Evolutionary conservation across 2,888 invertebrate genomes (phyloP).

Genomic region (Tetheella fluctuosa): DNA sequence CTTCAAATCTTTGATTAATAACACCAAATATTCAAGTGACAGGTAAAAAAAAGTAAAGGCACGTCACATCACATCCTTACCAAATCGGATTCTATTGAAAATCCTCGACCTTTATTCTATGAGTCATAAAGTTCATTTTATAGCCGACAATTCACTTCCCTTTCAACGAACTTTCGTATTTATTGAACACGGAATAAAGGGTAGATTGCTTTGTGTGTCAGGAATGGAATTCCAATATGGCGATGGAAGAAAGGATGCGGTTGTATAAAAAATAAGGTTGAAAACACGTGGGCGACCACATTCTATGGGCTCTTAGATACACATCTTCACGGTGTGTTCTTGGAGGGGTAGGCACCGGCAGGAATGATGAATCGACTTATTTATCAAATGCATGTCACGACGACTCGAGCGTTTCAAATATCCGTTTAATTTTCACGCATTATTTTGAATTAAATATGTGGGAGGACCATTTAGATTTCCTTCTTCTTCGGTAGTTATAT

Average conservation of each 20-base stretch:
- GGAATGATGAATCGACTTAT: slow-evolving; percentile 28
- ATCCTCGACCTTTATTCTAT: slow-evolving; percentile 47
- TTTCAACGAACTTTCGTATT: slow-evolving; percentile 42
- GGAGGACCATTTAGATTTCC: not conserved
- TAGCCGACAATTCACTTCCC: slow-evolving; percentile 21
- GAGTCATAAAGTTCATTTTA: slow-evolving; percentile 56
- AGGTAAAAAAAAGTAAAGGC: slow-evolving; percentile 64
- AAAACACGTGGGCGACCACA: slow-evolving; percentile 70
- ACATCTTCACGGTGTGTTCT: slow-evolving; percentile 51
- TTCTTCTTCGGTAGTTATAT: too few relatives aligned
- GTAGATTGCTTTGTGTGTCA: slow-evolving; percentile 50
- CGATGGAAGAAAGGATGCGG: slow-evolving; percentile 69
- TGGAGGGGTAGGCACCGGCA: slow-evolving; percentile 31
- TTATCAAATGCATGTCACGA: slow-evolving; percentile 11
- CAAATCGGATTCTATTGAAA: slow-evolving; percentile 66
- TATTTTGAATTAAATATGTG: not conserved
- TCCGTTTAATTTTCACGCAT: not conserved
- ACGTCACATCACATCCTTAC: slow-evolving; percentile 63
- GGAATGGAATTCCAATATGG: slow-evolving; percentile 72
- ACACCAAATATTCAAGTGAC: slow-evolving; percentile 53
- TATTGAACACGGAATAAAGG: slow-evolving; percentile 46
- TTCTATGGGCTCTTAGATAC: slow-evolving; percentile 53
- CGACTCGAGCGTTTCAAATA: not conserved
- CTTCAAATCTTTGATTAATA: slow-evolving; percentile 63
- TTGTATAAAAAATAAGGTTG: slow-evolving; percentile 72